Percentiles rank a stretch among this genome's conserved stretches.
Evolutionary conservation across 2,888 invertebrate genomes (phyloP).

Genomic region (Notocelia uddmanniana): DNA sequence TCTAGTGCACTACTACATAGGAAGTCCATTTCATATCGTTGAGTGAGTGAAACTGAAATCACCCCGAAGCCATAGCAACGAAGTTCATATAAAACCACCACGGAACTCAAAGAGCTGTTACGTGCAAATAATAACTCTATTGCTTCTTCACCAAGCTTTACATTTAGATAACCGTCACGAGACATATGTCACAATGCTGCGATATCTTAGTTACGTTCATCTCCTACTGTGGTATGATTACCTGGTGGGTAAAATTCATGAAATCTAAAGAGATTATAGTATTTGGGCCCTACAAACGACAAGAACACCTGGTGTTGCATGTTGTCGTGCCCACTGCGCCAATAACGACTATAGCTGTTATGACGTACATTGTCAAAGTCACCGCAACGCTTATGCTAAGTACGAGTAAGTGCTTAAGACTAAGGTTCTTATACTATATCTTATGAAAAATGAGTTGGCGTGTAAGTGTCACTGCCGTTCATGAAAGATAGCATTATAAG

Average conservation of each 20-base stretch:
- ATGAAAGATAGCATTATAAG: too few species aligned
- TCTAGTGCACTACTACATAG: slow-evolving; percentile 39
- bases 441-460: too few species aligned
- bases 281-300: background rate
- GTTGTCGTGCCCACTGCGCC: too few species aligned
- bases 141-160: background rate
- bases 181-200: background rate
- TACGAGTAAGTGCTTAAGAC: too few species aligned
- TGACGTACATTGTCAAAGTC: too few species aligned
- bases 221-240: background rate
- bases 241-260: slow-evolving; percentile 17
- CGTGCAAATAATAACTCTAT: background rate
- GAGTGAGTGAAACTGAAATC: slow-evolving; percentile 1
- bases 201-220: background rate
- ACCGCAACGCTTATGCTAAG: too few species aligned
- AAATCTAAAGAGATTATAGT: background rate
- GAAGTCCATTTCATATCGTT: slow-evolving; percentile 11
- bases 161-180: background rate
- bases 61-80: slow-evolving; percentile 6
- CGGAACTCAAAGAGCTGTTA: background rate
- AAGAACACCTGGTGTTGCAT: too few species aligned
- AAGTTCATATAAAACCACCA: background rate
- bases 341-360: too few species aligned
- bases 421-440: too few species aligned
- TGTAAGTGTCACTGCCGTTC: too few species aligned